Evolutionary conservation across 2,113 vertebrate genomes (phyloP), one percentile per base, ranked within the genome.

Genomic region (Neofelis nebulosa): DNA sequence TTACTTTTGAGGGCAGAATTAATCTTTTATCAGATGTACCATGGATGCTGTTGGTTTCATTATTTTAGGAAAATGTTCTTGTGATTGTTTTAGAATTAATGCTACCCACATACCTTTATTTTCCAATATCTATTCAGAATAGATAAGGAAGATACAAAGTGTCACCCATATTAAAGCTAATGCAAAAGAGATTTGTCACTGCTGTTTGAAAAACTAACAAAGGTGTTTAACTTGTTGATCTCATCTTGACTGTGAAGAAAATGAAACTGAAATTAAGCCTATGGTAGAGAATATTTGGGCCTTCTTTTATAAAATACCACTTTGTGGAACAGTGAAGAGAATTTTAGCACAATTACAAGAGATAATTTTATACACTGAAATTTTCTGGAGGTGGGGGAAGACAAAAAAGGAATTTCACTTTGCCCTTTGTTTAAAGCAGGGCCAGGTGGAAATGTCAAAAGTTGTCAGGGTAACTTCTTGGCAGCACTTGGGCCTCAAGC

Each of bases 1-100:
- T 97, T 93, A 78, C 80, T 97, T 97, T 95, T 97, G 82, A 97
- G 73, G 89, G 55, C 41, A 93, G 83, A 95, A 98, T 98, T 96
- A 98, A 96, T 98, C 94, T 98, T 98, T 98, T 94, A 97, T 96
- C 97, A 98, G 93, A 88, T 66, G 61, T 97, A 69, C n/a, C 33
- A 73, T 80, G 25, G 71, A 78, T 85, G 61, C 78, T 84, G 29
- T 97, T 94, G 65, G 33, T 97, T 97, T 98, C 52, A 93, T 97
- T 97, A 93, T 92, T 98, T 98, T 93, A 96, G 57, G 87, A 97
- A 97, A 95, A 89, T 65, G 55, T 71, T 71, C 90, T 68, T 95
- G 36, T 93, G 96, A 81, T 94, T 97, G 31, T 94, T 97, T 97
- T 96, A 96, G 84, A 88, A 90, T 95, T 94, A 94, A 93, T 97